Conservation (phyloP, 2,113 vertebrate species). For the Thunnus thynnus region DNA sequence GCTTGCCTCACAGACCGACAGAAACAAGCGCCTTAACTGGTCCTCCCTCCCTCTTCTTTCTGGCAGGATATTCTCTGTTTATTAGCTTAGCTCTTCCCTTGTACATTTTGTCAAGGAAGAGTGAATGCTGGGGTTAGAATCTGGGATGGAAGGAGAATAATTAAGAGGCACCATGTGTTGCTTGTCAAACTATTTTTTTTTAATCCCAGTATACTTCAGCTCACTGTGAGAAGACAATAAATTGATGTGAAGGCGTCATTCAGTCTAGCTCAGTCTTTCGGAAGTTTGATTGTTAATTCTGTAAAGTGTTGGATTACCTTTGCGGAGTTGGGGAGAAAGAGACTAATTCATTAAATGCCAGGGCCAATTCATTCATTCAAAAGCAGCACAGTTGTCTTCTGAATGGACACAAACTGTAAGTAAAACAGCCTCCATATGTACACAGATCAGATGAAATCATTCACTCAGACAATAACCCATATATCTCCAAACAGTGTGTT, state of each 20-base stretch:
- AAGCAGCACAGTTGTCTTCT: neutral
- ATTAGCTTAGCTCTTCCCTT: constrained; percentile 47
- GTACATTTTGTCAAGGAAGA: constrained; percentile 5
- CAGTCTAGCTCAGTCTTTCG: too few relatives aligned
- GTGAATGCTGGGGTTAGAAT: constrained; percentile 1
- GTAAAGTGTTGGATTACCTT: too few relatives aligned
- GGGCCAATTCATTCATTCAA: neutral
- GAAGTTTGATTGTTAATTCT: too few relatives aligned
- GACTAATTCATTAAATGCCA: too few relatives aligned
- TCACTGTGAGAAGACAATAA: neutral
- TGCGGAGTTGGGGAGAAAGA: too few relatives aligned
- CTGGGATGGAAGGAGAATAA: constrained; percentile 40
- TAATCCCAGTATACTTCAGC: neutral
- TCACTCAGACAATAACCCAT: too few relatives aligned
- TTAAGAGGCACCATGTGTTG: constrained; percentile 17
- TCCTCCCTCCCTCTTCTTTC: neutral
- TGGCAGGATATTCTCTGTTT: constrained; percentile 52
- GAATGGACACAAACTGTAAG: neutral
- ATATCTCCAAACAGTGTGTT: too few relatives aligned
- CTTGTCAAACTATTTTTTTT: constrained; percentile 11
- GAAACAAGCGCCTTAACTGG: neutral
- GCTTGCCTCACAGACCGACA: constrained; percentile 21
- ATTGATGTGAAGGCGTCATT: too few relatives aligned
- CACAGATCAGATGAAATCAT: too few relatives aligned
- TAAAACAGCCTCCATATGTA: neutral